These are phyloP conservation scores for Meleagris gallopavo DNA, from an alignment of 2,113 vertebrate genomes.

Conservation along the genomic window DNA sequence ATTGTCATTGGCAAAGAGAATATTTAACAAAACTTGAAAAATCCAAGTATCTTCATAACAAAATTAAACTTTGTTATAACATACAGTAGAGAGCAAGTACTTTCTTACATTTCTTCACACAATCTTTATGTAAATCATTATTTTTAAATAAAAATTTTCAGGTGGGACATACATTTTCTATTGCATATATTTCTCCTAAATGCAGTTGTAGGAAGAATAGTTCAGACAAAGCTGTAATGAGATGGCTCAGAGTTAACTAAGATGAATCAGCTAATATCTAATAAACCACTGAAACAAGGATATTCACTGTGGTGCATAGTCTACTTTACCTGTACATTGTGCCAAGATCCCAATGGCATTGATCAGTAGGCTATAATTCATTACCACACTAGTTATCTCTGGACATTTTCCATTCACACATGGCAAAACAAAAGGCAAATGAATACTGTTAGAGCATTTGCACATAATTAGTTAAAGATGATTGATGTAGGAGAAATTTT, in stretches of 20 bases:
- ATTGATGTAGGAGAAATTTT: neutral
- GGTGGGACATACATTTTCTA: rapidly evolving
- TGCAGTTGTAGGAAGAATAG: neutral
- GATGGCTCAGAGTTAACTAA: neutral
- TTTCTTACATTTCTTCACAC: neutral
- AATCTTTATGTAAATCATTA: neutral
- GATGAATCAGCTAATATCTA: neutral
- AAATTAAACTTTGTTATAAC: neutral
- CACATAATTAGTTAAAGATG: neutral
- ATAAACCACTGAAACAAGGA: neutral
- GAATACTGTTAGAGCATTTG: neutral
- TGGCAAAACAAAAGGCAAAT: neutral
- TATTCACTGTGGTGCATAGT: neutral
- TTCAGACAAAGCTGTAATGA: neutral
- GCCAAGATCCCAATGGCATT: neutral
- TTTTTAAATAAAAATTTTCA: neutral
- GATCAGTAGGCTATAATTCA: neutral
- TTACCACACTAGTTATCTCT: neutral
- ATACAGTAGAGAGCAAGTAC: neutral
- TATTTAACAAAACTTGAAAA: neutral
- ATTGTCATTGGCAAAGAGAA: constrained; percentile 1
- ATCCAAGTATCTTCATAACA: neutral
- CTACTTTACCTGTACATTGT: neutral
- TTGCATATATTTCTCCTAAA: neutral
- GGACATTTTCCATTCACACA: neutral